Evolutionary conservation across 1,140 invertebrate genomes (phyloP), one percentile per base, ranked within the genome.

Genomic region (Bombus ignitus): DNA sequence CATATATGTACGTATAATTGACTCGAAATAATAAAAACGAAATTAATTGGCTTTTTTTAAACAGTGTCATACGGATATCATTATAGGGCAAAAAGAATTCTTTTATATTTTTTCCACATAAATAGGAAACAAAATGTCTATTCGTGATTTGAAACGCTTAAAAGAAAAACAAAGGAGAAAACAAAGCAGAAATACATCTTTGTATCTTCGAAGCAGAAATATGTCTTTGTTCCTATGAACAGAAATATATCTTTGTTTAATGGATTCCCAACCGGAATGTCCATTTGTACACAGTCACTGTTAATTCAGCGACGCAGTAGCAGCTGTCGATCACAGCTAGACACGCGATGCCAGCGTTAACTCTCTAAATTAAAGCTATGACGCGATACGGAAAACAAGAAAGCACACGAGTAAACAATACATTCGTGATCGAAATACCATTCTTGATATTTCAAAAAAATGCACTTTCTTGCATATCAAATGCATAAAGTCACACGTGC

Each of bases 311-410:
- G 72, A 44, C 71, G 47, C 47, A 79, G 75, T 79, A 72, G 39
- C 44, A 79, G 44, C 75, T 59, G 65, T 22, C 82, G 66, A 71
- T 71, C 66, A 59, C 25, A 35, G 47, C 42, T 32, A 32, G 74
- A 66, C 81, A 87, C 76, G 86, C 86, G 86, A 85, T 65, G 42
- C 86, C 37, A n/a, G 53, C 35, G 35, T 53, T 42, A 42, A 35
- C 57, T 79, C 59, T 74, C 74, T 66, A 76, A 81, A 81, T 83
- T 77, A 68, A 83, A 77, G 66, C 44, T 39, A 44, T 68, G 73
- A 83, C 59, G 81, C 44, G 53, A 73, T 44, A 59, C 66, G 13
- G 22, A 44, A 72, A 32, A 9, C n/a, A 53, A 5, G 22, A 32
- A 73, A 62, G 10, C n/a, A 18, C 53, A 35, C 44, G 4, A 32